A percentile compares a stretch with the other conserved stretches of the same genome.
Evolutionary conservation across 1,140 invertebrate genomes (phyloP).

Genomic region (Polypedilum vanderplanki): DNA sequence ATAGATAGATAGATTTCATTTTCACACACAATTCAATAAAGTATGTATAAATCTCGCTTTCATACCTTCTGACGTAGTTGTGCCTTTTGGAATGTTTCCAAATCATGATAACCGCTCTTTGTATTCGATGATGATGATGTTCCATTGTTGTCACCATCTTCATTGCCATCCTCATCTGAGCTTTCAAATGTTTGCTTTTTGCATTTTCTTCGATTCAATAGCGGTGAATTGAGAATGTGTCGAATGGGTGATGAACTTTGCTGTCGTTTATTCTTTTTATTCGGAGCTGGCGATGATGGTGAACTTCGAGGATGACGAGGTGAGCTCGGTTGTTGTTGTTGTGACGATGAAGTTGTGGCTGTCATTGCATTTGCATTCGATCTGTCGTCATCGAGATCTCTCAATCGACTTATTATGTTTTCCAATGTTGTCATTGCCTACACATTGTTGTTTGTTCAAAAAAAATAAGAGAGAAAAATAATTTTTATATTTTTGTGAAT

Average conservation of each 20-base stretch:
- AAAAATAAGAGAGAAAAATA: no score
- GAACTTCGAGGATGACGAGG: constrained; percentile 62
- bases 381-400: constrained; percentile 45
- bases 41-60: not conserved
- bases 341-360: not conserved
- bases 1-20: no score
- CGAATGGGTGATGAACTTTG: constrained; percentile 73
- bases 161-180: constrained; percentile 74
- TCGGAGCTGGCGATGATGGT: constrained; percentile 61
- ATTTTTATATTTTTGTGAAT: no score
- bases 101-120: constrained; percentile 68
- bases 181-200: constrained; percentile 71
- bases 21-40: no score
- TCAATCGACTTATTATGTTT: constrained; percentile 48
- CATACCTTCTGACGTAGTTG: constrained; percentile 85
- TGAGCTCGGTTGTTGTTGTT: constrained; percentile 45
- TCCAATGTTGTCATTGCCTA: constrained; percentile 50
- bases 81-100: constrained; percentile 92
- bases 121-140: constrained; percentile 49
- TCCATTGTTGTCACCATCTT: constrained; percentile 51
- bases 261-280: constrained; percentile 63
- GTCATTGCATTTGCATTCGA: not conserved
- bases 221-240: constrained; percentile 71
- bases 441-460: not conserved
- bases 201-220: constrained; percentile 64